Evolutionary conservation across 2,113 vertebrate genomes (phyloP).

Genomic region (Blennius ocellaris): DNA sequence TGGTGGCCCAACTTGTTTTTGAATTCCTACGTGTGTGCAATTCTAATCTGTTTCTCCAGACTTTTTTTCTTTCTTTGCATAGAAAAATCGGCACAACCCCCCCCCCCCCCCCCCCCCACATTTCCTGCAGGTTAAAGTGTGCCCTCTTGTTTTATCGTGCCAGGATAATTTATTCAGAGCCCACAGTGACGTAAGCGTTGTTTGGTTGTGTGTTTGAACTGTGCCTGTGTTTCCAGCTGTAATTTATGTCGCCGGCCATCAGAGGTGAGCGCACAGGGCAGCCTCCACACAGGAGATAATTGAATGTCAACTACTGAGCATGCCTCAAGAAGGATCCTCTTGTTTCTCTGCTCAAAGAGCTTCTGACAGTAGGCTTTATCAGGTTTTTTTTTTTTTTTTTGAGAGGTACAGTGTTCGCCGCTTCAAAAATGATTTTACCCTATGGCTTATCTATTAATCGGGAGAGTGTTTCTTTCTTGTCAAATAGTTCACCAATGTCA

Average conservation of each 20-base stretch:
- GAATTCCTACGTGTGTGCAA: background rate
- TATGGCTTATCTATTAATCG: conserved; percentile 6
- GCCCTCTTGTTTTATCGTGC: conserved; percentile 23
- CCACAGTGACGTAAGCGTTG: conserved; percentile 13
- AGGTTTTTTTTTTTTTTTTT: too few relatives aligned
- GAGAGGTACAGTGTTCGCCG: background rate
- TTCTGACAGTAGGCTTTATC: conserved; percentile 5
- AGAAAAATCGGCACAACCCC: conserved; percentile 26
- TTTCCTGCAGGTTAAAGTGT: conserved; percentile 6
- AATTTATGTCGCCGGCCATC: conserved; percentile 26
- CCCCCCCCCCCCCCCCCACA: background rate
- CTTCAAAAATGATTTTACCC: conserved; percentile 7
- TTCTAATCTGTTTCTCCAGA: background rate
- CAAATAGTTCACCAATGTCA: background rate
- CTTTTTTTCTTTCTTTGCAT: background rate
- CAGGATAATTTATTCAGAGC: conserved; percentile 38
- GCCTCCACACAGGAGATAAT: conserved; percentile 20
- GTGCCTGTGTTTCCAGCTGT: conserved; percentile 13
- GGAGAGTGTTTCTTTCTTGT: background rate
- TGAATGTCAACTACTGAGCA: conserved; percentile 26
- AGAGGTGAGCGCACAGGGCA: conserved; percentile 20
- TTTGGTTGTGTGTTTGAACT: conserved; percentile 34
- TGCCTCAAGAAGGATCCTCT: background rate
- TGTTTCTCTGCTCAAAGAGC: conserved; percentile 4
- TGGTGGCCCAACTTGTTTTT: background rate